Conservation (phyloP, 1,140 invertebrate species). For the Formica exsecta region DNA sequence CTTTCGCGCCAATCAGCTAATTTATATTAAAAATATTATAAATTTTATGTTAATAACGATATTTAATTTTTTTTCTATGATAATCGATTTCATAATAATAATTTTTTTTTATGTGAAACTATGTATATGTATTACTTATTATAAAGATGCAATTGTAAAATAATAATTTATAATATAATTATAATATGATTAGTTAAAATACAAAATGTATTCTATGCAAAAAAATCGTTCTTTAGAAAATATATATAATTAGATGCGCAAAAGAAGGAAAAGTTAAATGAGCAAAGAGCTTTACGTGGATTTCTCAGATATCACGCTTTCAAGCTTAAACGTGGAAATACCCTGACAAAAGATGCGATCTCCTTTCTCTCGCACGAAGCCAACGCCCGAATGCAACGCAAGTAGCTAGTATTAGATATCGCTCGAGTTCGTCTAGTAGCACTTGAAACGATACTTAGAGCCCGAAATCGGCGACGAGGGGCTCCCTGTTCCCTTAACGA, state of each 20-base stretch:
- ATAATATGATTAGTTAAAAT: not conserved
- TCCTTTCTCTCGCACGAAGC: constrained; percentile 56
- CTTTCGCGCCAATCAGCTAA: not conserved
- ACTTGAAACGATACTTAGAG: constrained; percentile 63
- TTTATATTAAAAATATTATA: not conserved
- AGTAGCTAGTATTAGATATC: constrained; percentile 58
- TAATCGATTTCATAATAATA: not conserved
- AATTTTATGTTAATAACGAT: not conserved
- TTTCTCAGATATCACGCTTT: constrained; percentile 49
- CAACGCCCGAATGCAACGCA: constrained; percentile 42
- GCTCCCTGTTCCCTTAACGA: constrained; percentile 55
- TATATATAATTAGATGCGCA: not conserved
- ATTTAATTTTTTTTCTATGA: not conserved
- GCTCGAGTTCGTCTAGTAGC: constrained; percentile 56
- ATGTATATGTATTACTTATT: not conserved
- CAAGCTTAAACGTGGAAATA: constrained; percentile 51
- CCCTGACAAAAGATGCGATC: not conserved
- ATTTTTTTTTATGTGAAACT: not conserved
- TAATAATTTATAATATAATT: constrained; percentile 1
- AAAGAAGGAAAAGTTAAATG: not conserved
- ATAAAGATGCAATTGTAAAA: not conserved
- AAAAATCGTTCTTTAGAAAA: not conserved
- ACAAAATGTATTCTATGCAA: not conserved
- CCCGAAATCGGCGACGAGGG: constrained; percentile 44
- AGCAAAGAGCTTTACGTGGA: constrained; percentile 4